Conservation (phyloP, 2,113 vertebrate species). For the Brachyhypopomus gauderio region DNA sequence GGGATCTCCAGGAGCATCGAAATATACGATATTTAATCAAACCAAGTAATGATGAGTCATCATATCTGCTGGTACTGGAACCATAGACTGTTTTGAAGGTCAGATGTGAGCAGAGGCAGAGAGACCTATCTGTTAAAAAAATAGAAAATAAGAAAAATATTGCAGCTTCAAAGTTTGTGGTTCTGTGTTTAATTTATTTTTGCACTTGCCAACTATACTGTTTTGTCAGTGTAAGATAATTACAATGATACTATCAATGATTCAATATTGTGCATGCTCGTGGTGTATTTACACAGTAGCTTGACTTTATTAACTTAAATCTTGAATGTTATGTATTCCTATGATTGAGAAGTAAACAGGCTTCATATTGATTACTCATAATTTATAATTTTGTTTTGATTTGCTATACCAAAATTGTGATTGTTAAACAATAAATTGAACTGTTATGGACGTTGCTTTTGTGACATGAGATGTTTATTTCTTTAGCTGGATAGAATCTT, state of each 20-base stretch:
- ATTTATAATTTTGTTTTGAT: slow-evolving; percentile 85
- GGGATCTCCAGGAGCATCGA: not conserved
- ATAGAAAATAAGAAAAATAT: slow-evolving; percentile 82
- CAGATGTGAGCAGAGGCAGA: slow-evolving; percentile 68
- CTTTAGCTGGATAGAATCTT: slow-evolving; percentile 82
- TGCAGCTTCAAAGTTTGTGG: slow-evolving; percentile 92
- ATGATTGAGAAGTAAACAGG: slow-evolving; percentile 89
- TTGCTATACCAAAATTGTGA: slow-evolving; percentile 95
- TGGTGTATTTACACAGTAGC: slow-evolving; percentile 99
- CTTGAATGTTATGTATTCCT: slow-evolving; percentile 99
- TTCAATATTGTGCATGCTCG: slow-evolving; percentile 99
- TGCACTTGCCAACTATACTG: slow-evolving; percentile 98
- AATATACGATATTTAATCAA: not conserved
- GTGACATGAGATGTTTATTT: slow-evolving; percentile 90
- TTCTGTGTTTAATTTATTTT: slow-evolving; percentile 86
- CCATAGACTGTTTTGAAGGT: slow-evolving; percentile 79
- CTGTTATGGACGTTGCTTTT: slow-evolving; percentile 97
- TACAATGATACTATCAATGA: slow-evolving; percentile 91
- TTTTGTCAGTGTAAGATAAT: slow-evolving; percentile 96
- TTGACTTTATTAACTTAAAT: slow-evolving; percentile 99
- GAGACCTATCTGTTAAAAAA: slow-evolving; percentile 73
- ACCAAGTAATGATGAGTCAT: not conserved
- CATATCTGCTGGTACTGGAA: slow-evolving; percentile 82
- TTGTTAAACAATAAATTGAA: slow-evolving; percentile 88
- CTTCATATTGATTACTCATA: slow-evolving; percentile 86